These are phyloP conservation scores for Narcine bancroftii DNA, from an alignment of 2,113 vertebrate genomes.

Conservation along the genomic window DNA sequence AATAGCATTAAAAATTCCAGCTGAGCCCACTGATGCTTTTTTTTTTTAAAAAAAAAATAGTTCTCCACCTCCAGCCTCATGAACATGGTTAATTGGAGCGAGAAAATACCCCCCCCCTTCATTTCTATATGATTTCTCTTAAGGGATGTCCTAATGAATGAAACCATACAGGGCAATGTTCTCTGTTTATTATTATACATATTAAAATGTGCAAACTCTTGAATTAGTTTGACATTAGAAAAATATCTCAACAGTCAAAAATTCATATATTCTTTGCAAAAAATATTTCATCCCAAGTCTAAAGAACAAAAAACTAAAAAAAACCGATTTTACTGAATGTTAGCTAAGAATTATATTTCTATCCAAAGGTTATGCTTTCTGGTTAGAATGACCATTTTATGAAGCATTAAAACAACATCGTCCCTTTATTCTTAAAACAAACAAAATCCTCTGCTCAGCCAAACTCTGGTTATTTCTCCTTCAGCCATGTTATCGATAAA, in stretches of 20 bases:
- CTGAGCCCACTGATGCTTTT: neutral
- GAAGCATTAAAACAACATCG: neutral
- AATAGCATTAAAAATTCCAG: neutral
- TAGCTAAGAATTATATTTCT: too few species aligned
- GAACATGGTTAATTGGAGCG: neutral
- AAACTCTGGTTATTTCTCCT: slow-evolving; percentile 33
- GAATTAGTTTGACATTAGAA: neutral
- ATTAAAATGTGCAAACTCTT: neutral
- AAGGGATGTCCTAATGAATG: neutral
- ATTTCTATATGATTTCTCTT: neutral
- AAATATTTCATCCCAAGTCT: too few species aligned
- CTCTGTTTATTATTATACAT: neutral
- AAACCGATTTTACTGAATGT: too few species aligned
- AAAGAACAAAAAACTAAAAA: too few species aligned
- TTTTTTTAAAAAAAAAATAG: too few species aligned
- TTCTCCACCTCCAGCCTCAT: neutral
- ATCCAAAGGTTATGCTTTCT: neutral
- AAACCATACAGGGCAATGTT: neutral
- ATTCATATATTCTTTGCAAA: neutral
- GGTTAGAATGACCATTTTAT: neutral
- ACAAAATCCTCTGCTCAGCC: neutral
- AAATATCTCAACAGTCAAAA: neutral
- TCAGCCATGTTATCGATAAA: slow-evolving; percentile 57
- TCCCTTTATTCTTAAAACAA: neutral
- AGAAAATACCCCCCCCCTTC: neutral